phyloP scores from a whole-genome alignment of 1,140 invertebrate genomes.

The Platorchestia sp. region DNA sequence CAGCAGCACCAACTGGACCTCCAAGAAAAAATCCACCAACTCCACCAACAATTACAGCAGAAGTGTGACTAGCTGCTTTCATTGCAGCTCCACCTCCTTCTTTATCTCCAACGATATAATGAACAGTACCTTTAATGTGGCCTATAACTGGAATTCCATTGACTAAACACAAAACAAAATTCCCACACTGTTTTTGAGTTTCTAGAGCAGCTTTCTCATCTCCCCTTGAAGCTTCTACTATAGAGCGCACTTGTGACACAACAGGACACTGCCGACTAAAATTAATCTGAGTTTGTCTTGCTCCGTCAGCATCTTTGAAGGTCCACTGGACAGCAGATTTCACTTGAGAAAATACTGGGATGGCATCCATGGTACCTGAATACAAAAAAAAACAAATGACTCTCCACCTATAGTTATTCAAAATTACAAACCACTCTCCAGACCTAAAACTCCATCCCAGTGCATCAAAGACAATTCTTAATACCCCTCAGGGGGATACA shows the following conservation, averaged over 20 bases:
- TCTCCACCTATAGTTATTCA: no score
- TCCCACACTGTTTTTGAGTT: slow-evolving; percentile 6
- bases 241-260: not conserved
- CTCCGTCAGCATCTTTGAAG: not conserved
- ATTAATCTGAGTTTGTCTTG: not conserved
- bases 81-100: slow-evolving; percentile 1
- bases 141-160: slow-evolving; percentile 10
- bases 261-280: not conserved
- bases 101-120: not conserved
- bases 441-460: no score
- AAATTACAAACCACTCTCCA: no score
- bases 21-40: not conserved
- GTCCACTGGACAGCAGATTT: not conserved
- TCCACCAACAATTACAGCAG: slow-evolving; percentile 14
- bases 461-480: no score
- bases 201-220: not conserved
- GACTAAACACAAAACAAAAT: not conserved
- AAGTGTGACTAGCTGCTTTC: slow-evolving; percentile 23
- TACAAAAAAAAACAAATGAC: not conserved
- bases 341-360: not conserved
- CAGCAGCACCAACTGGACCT: slow-evolving; percentile 3
- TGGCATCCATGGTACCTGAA: slow-evolving; percentile 12
- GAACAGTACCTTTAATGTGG: not conserved
- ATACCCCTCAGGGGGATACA: no score
- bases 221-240: not conserved